These are phyloP conservation scores for Lucilia cuprina DNA, from an alignment of 1,140 invertebrate genomes.

Conservation along the genomic window DNA sequence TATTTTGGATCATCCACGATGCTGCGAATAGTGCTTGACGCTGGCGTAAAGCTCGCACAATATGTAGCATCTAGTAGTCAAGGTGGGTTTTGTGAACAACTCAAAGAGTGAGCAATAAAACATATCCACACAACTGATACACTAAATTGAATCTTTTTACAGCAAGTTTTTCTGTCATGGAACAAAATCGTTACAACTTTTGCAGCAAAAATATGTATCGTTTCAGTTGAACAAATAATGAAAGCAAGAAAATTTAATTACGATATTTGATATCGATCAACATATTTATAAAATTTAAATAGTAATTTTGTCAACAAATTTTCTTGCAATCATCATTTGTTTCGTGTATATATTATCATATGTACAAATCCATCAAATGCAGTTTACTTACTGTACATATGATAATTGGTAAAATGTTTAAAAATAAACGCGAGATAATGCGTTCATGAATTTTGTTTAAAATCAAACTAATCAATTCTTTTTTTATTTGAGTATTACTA, in stretches of 20 bases:
- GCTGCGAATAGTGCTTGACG: neutral
- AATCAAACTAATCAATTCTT: neutral
- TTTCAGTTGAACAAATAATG: neutral
- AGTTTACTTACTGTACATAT: neutral
- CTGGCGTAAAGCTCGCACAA: neutral
- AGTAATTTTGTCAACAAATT: neutral
- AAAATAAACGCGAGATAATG: neutral
- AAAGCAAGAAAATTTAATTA: neutral
- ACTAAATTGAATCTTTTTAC: slow-evolving; percentile 1
- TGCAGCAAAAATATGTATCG: neutral
- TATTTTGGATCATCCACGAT: slow-evolving; percentile 1
- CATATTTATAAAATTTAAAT: too few species aligned
- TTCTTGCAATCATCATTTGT: neutral
- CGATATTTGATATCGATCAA: too few species aligned
- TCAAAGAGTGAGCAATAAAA: neutral
- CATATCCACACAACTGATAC: neutral
- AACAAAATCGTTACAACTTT: neutral
- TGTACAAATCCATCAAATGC: neutral
- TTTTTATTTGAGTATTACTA: neutral
- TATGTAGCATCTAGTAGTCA: slow-evolving; percentile 4
- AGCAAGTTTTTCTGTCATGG: neutral
- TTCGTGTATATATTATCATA: neutral
- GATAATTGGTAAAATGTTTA: neutral
- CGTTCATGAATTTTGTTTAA: neutral
- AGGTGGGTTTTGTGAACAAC: neutral